Evolutionary conservation across 1,140 invertebrate genomes (phyloP).

Genomic region (Drosophila punjabiensis): DNA sequence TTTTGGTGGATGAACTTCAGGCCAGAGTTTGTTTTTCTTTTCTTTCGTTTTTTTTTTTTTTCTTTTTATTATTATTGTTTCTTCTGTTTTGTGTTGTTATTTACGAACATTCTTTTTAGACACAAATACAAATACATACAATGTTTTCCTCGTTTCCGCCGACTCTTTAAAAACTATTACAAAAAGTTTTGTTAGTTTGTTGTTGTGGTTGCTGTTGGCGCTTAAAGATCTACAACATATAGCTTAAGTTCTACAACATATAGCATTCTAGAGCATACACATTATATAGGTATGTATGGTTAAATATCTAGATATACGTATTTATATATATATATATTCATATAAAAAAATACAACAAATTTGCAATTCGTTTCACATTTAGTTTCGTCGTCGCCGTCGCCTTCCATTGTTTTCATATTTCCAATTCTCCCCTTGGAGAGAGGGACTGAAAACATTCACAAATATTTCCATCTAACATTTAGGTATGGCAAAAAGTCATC

Average conservation of each 20-base stretch:
- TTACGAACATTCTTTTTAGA: constrained; percentile 77
- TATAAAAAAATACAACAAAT: constrained; percentile 83
- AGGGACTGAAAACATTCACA: constrained; percentile 39
- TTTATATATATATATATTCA: constrained; percentile 49
- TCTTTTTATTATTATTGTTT: constrained; percentile 53
- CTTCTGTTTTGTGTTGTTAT: constrained; percentile 71
- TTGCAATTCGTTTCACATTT: constrained; percentile 75
- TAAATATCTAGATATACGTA: constrained; percentile 52
- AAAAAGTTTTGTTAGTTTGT: constrained; percentile 47
- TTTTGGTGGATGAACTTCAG: constrained; percentile 7
- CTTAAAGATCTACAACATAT: constrained; percentile 76
- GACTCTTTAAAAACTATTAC: constrained; percentile 70
- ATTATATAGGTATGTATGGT: constrained; percentile 49
- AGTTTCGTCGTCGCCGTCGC: constrained; percentile 38
- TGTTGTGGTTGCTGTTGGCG: constrained; percentile 67
- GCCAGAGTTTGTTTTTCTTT: constrained; percentile 34
- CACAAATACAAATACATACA: constrained; percentile 78
- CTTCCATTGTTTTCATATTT: constrained; percentile 52
- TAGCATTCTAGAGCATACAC: constrained; percentile 59
- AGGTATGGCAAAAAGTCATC: constrained; percentile 69
- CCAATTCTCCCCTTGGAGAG: constrained; percentile 32
- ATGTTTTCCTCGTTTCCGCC: constrained; percentile 36
- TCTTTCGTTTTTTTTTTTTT: constrained; percentile 38
- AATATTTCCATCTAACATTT: constrained; percentile 67
- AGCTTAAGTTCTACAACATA: constrained; percentile 71